Evolutionary conservation across 2,888 invertebrate genomes (phyloP).

Genomic region (Caenorhabditis sulstoni): DNA sequence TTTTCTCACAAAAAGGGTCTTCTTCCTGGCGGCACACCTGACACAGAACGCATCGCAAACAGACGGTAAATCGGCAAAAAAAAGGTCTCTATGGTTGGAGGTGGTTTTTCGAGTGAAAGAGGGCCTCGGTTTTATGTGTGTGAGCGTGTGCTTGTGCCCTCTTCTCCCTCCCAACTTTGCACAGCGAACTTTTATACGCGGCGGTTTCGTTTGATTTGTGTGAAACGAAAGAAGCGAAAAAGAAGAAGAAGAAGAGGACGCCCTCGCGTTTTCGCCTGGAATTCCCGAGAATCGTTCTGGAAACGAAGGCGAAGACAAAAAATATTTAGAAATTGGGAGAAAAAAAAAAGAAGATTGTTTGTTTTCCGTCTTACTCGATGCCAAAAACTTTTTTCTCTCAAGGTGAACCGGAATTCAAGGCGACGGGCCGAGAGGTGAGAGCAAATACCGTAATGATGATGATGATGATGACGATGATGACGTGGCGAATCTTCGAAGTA

Average conservation of each 20-base stretch:
- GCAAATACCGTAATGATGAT: conserved; percentile 36
- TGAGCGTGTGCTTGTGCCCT: conserved; percentile 1
- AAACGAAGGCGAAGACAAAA: background rate
- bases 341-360: conserved; percentile 8
- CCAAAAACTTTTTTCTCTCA: conserved; percentile 4
- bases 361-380: conserved; percentile 35
- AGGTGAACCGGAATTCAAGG: conserved; percentile 26
- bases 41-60: conserved; percentile 40
- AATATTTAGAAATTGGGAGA: background rate
- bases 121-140: conserved; percentile 23
- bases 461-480: too few relatives aligned
- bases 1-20: background rate
- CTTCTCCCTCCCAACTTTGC: too few relatives aligned
- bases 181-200: conserved; percentile 26
- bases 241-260: background rate
- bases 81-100: background rate
- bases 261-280: conserved; percentile 10
- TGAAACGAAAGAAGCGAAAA: background rate
- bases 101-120: conserved; percentile 11
- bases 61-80: conserved; percentile 41
- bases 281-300: background rate
- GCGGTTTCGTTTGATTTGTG: conserved; percentile 37
- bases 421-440: too few relatives aligned
- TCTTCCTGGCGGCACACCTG: too few relatives aligned
- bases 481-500: too few relatives aligned